Percentiles rank a stretch among this genome's conserved stretches.
phyloP scores from a whole-genome alignment of 2,888 invertebrate species.

The Micropterix aruncella region DNA sequence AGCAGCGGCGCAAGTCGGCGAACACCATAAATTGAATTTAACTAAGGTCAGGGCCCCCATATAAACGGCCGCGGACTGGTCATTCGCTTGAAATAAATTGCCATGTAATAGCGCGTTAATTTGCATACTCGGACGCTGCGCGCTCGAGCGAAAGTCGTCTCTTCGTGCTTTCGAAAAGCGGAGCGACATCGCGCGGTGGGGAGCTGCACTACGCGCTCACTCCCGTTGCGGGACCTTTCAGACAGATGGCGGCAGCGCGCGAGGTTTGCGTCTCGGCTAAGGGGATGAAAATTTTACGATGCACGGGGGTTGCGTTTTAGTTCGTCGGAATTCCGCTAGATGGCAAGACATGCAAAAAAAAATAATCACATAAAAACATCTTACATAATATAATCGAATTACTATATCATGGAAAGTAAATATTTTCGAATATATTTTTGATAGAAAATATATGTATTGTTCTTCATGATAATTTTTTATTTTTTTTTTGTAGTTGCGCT shows the following conservation, averaged over 20 bases:
- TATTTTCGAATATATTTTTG: no score
- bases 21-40: conserved; percentile 37
- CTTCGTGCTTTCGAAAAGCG: conserved; percentile 8
- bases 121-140: conserved; percentile 33
- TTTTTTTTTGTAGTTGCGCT: no score
- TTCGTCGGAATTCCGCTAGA: no score
- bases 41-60: conserved; percentile 41
- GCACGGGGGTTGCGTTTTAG: no score
- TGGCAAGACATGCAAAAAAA: no score
- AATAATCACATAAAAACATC: no score
- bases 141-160: conserved; percentile 9
- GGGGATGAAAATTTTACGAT: no score
- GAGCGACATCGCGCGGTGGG: conserved; percentile 6
- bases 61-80: conserved; percentile 39
- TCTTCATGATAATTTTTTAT: no score
- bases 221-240: conserved; percentile 5
- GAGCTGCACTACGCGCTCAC: conserved; percentile 4
- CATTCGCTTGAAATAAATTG: conserved; percentile 44
- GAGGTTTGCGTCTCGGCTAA: not conserved
- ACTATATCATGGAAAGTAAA: no score
- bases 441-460: no score
- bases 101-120: conserved; percentile 39
- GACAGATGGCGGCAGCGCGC: not conserved
- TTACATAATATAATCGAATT: no score
- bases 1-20: conserved; percentile 34